Percentiles rank a stretch among this genome's conserved stretches.
These are phyloP conservation scores for Uloborus plumipes DNA, from an alignment of 2,888 invertebrate genomes.

Conservation along the genomic window DNA sequence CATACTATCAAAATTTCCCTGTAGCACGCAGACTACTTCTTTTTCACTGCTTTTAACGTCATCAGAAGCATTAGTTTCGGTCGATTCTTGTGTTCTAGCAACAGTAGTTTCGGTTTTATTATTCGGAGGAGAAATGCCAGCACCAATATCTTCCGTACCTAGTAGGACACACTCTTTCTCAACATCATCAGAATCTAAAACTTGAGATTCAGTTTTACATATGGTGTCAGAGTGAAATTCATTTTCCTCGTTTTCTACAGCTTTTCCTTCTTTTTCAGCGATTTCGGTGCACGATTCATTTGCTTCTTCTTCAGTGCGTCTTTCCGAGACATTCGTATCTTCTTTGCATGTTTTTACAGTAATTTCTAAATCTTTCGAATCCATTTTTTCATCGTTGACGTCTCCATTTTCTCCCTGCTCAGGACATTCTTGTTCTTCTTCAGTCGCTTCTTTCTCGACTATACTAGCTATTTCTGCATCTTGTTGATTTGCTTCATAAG, in stretches of 20 bases:
- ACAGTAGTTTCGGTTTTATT: neutral
- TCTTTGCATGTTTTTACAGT: neutral
- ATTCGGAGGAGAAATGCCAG: too few species aligned
- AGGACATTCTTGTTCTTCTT: too few species aligned
- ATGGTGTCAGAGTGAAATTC: neutral
- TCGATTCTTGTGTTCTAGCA: neutral
- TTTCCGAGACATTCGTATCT: neutral
- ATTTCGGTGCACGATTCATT: neutral
- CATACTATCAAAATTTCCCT: neutral
- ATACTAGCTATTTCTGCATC: neutral
- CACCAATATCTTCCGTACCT: too few species aligned
- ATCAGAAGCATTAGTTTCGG: neutral
- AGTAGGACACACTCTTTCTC: too few species aligned
- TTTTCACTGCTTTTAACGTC: neutral
- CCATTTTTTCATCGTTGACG: too few species aligned
- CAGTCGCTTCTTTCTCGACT: neutral
- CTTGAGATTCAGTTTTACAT: neutral
- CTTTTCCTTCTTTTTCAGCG: neutral
- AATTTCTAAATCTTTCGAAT: neutral
- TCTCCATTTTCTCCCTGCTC: too few species aligned
- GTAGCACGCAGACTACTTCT: neutral
- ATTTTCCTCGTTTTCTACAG: conserved; percentile 4
- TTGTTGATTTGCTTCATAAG: neutral
- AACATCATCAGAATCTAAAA: too few species aligned
- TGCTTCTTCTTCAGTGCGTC: neutral